Conservation (phyloP, 2,888 invertebrate genomes). For the Parapristionchus giblindavisi region DNA sequence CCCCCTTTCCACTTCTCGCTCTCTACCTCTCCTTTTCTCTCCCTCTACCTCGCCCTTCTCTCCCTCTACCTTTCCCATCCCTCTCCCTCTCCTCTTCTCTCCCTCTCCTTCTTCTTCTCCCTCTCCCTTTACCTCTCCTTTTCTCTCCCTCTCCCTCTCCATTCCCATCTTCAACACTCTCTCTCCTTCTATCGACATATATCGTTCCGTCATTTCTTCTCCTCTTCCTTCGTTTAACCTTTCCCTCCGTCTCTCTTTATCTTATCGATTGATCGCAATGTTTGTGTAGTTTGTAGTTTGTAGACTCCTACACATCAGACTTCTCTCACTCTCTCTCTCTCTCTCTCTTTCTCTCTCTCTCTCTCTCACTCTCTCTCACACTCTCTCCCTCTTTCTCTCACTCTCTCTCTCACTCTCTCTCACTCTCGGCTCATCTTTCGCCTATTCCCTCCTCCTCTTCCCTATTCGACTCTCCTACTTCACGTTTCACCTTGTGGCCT, state of each 20-base stretch:
- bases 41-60: not conserved
- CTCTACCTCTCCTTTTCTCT: not conserved
- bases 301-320: not conserved
- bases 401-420: not conserved
- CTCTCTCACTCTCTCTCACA: not conserved
- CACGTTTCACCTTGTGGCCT: no score
- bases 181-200: not conserved
- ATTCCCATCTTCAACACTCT: not conserved
- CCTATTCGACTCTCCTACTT: no score
- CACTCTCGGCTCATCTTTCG: no score
- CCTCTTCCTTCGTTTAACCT: not conserved
- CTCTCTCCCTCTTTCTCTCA: not conserved
- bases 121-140: not conserved
- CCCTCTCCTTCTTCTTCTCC: not conserved
- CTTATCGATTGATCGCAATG: not conserved
- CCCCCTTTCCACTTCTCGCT: constrained; percentile 8
- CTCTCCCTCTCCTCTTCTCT: not conserved
- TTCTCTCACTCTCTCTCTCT: not conserved
- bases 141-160: not conserved
- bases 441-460: no score
- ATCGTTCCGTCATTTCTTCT: constrained; percentile 5
- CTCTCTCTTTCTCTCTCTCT: not conserved
- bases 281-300: not conserved
- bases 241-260: not conserved
- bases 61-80: not conserved